Base-by-base conservation (phyloP, 2,888 invertebrate genomes). In the Acrocera orbiculus region DNA sequence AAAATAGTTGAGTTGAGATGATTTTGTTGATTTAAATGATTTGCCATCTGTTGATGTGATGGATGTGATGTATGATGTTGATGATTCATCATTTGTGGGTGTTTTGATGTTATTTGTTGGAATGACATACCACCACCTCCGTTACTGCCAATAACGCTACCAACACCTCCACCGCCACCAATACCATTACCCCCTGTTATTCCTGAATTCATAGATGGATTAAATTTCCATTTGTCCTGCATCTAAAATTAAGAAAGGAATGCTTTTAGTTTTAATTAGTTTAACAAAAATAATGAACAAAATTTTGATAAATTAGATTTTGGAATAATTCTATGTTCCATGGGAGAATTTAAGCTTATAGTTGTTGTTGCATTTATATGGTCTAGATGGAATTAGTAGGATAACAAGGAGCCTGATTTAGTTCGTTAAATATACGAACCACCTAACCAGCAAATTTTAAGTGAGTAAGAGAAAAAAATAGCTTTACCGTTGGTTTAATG, bases 161-260 rank as follows among this genome's bases (percentile, higher is more conserved):
- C 49, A 63, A 65, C 40, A 64, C 53, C 22, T 42, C 50, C 48
- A 40, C 47, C 45, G 50, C 54, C 63, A 53, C 56, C 61, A 34
- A 40, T 42, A 31, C 49, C 26, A 30, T 40, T 51, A 64, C 64
- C 40, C 64, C 47, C 40, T 59, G 64, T 50, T 9, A 52, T 49
- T 41, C 53, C 56, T 16, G 67, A 57, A 51, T 64, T 69, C 64
- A 61, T 68, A 52, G 70, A 56, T 50, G 73, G 63, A 55, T 76
- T 69, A 61, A 77, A 80, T 58, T 81, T 82, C 81, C 82, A 83
- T 66, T 82, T 83, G 64, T 82, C 82, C 59, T 77, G 79, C 61
- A 73, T 79, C 80, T 82, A 66, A 37, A 74, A 70, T 42, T 30
- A 45, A 46, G 36, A 40, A 40, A 40, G 22, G 40, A 41, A 24